Evolutionary conservation across 1,140 invertebrate genomes (phyloP).

Genomic region (Dendrolimus kikuchii): DNA sequence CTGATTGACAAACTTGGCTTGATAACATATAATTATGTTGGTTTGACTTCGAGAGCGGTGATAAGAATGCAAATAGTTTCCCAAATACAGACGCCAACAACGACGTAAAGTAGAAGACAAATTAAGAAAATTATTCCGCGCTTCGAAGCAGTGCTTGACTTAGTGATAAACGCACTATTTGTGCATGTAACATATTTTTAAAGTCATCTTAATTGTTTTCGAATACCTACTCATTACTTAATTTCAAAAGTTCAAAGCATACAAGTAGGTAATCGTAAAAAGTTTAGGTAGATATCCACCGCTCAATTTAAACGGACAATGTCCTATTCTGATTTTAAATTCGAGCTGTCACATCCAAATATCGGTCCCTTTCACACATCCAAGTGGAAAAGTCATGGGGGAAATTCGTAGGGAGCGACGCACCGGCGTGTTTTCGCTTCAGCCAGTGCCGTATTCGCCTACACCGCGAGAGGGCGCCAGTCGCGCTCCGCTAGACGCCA

Average conservation of each 20-base stretch:
- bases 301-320: constrained; percentile 11
- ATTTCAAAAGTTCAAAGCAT: constrained; percentile 5
- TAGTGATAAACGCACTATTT: too few relatives aligned
- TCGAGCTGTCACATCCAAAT: constrained; percentile 35
- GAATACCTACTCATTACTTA: constrained; percentile 11
- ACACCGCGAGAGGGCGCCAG: constrained; percentile 62
- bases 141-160: too few relatives aligned
- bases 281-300: too few relatives aligned
- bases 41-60: too few relatives aligned
- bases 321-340: constrained; percentile 6
- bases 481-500: constrained; percentile 27
- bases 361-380: constrained; percentile 37
- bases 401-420: constrained; percentile 64
- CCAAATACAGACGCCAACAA: too few relatives aligned
- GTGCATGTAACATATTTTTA: not conserved
- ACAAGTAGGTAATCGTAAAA: not conserved
- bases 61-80: too few relatives aligned
- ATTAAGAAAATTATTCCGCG: too few relatives aligned
- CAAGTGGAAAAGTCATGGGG: constrained; percentile 58
- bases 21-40: too few relatives aligned
- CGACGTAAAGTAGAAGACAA: too few relatives aligned
- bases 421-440: constrained; percentile 52
- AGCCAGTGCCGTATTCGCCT: constrained; percentile 56
- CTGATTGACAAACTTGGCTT: too few relatives aligned
- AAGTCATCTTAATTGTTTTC: constrained; percentile 12